A percentile compares a stretch with the other conserved stretches of the same genome.
Evolutionary conservation across 1,140 invertebrate species (phyloP).

Genomic region (Diploscapter pachys): DNA sequence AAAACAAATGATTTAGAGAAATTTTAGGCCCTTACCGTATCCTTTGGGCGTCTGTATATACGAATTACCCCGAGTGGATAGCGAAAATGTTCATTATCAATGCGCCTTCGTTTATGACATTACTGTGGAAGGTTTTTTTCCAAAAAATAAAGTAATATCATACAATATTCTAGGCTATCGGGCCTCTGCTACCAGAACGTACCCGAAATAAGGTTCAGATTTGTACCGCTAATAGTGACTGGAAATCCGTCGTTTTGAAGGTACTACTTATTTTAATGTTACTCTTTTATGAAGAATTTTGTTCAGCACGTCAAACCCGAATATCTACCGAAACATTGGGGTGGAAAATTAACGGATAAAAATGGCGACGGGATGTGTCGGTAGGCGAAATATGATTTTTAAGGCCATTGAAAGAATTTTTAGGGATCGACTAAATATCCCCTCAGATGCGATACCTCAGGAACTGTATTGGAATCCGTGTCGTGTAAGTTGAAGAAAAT

Average conservation of each 20-base stretch:
- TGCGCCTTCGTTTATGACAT: slow-evolving; percentile 36
- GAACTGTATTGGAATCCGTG: slow-evolving; percentile 37
- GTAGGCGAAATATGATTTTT: slow-evolving; percentile 19
- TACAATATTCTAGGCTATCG: slow-evolving; percentile 20
- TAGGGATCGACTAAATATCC: slow-evolving; percentile 36
- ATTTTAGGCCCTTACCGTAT: slow-evolving; percentile 35
- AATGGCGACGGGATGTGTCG: slow-evolving; percentile 39
- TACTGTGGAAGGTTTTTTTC: slow-evolving; percentile 33
- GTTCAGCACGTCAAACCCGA: slow-evolving; percentile 32
- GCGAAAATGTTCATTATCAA: slow-evolving; percentile 36
- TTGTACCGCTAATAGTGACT: slow-evolving; percentile 30
- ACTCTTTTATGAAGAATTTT: neutral
- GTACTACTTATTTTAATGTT: slow-evolving; percentile 12
- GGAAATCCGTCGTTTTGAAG: slow-evolving; percentile 22
- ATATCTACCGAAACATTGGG: slow-evolving; percentile 37
- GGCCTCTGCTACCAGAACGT: slow-evolving; percentile 38
- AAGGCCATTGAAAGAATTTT: slow-evolving; percentile 37
- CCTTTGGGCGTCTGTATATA: slow-evolving; percentile 41
- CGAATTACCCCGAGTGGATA: slow-evolving; percentile 43
- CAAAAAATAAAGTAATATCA: neutral
- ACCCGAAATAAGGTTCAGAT: slow-evolving; percentile 39
- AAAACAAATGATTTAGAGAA: neutral
- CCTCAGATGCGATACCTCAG: slow-evolving; percentile 36
- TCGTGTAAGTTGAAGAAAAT: too few relatives aligned
- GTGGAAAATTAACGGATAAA: slow-evolving; percentile 31